Evolutionary conservation across 1,140 invertebrate species (phyloP), one percentile per base, ranked within the genome.

Genomic region (Belonocnema kinseyi): DNA sequence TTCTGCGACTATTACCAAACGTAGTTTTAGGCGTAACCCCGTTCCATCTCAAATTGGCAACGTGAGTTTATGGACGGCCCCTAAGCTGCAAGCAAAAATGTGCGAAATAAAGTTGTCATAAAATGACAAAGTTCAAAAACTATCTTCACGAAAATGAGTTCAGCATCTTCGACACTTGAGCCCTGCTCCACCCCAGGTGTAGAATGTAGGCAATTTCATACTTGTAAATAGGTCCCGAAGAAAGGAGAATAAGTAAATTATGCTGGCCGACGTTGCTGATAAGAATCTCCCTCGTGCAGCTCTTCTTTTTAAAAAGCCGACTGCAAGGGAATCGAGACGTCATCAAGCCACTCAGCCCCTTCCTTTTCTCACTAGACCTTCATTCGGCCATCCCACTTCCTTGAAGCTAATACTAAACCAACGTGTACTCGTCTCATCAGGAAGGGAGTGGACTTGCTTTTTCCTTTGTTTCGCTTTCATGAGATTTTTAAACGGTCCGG

Each of bases 181-280:
- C 21, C 26, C n/a, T 66, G 26, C 26, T 14, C 16, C 10, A 33
- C 13, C 53, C 53, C 16, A 66, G 13, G 61, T 66, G 26, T 40
- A 16, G 26, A 54, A 16, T 40, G 75, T 75, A 86, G 77, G 83
- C 86, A 90, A 90, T 91, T 88, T 90, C 86, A 81, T 85, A 81
- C 86, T 88, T 86, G 89, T 90, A 90, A 91, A 91, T 90, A 90
- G 85, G 83, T 79, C 70, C 80, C 73, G 79, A 76, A 86, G 84
- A 84, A 84, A 78, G 81, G 84, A 82, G 88, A 85, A 88, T 90
- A 90, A 91, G 88, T 90, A 90, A 91, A 91, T 91, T 90, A 91
- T 87, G 85, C 87, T 75, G 88, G 85, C 77, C 89, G 87, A 87
- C 83, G 80, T 76, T 82, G 80, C 83, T 88, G 88, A 91, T 90